Evolutionary conservation across 2,797 vertebrate genomes (phyloP), one percentile per base, ranked within the genome.

Genomic region (Euphonia xanthogaster): DNA sequence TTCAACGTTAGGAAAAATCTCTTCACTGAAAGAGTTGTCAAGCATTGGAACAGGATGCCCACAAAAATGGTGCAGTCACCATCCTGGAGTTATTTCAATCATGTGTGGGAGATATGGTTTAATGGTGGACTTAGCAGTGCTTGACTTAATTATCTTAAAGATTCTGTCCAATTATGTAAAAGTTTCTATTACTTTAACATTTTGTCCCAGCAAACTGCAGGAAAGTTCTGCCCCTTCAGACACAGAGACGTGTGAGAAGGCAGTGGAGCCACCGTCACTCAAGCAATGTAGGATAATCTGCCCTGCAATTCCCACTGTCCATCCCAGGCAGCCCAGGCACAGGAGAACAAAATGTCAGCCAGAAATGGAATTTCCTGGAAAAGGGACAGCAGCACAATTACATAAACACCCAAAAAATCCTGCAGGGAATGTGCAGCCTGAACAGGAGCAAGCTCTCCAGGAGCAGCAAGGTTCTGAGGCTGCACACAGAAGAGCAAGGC

Each of bases 291-390:
- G 31, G 19, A 53, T 78, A 19, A 45, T 31, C 54, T 21, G 24
- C 0, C 0, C n/a, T 84, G 61, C 51, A 61, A 2, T 45, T 76
- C n/a, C 42, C 3, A 2, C n/a, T 45, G n/a, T 21, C 47, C 39
- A 21, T 12, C 15, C 42, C 60, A 73, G 39, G 28, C 25, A 87
- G 54, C 14, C 42, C 50, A 37, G 30, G 9, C 21, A 54, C 0
- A 62, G 51, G 45, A 65, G 7, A 76, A 51, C 20, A 86, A 71
- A 87, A 30, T 4, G 6, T 23, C 58, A 72, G 27, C 39, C 50
- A 72, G 37, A n/a, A 82, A 21, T 0, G 21, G 17, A 53, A 1
- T 35, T 24, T 5, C 18, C 63, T 55, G 54, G 28, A 3, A 44
- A 40, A 71, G 25, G 39, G 11, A 42, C 1, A 48, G 39, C 61